Base-by-base conservation (phyloP, 2,797 vertebrate genomes). In the Phoxinus dragarum region DNA sequence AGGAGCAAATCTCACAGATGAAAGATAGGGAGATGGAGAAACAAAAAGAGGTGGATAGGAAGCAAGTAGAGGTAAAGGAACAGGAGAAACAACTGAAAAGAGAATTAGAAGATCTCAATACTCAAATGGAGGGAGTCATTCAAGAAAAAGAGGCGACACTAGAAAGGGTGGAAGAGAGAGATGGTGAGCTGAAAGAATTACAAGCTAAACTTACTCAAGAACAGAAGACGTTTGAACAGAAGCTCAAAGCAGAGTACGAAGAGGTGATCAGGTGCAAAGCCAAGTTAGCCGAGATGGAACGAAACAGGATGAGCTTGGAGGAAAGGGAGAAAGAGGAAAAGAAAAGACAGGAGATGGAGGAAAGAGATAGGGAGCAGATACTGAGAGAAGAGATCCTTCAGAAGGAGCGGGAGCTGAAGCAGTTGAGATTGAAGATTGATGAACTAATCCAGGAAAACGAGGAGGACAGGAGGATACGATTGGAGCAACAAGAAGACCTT, bases 351-450 rank as follows among this genome's bases (percentile, higher is more conserved):
- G 85, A 88, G 56, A 54, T 19, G 42, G 79, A 88, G 74, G 78
- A 71, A 78, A 86, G 77, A 66, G 73, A 88, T 8, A 67, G 42
- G 69, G 81, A 86, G 47, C 27, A 82, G 52, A 83, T 31, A 49
- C 79, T 88, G 72, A 86, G 76, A 54, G 74, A 27, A 80, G 82
- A 90, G 66, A 82, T 90, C 3, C 23, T 21, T 61, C 52, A 81
- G 78, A 84, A 54, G 27, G 67, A 81, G 27, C 27, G 34, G 1
- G 80, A 87, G 56, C 9, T 80, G 36, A 56, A 38, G 40, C 74
- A 86, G 64, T 86, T 88, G 7, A 68, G 14, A 47, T 44, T 31
- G 7, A 89, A 73, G 52, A 38, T 82, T 21, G 44, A 40, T 52
- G 84, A 89, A 61, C 42, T 88, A 23, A 86, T 84, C 44, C 36